A percentile compares a stretch with the other conserved stretches of the same genome.
Evolutionary conservation across 2,888 invertebrate species (phyloP).

Genomic region (Slavum lentiscoides): DNA sequence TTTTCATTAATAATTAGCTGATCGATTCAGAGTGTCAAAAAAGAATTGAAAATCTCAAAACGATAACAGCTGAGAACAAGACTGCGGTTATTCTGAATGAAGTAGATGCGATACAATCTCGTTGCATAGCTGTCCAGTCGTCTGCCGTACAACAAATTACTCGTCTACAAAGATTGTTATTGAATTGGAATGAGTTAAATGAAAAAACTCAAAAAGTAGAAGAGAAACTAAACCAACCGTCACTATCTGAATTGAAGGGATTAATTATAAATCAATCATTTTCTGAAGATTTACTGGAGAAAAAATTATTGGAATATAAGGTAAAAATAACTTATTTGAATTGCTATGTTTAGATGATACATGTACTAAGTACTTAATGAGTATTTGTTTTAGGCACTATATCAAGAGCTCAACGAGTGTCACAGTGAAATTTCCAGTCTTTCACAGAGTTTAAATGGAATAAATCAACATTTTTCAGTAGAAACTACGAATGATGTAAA

Average conservation of each 20-base stretch:
- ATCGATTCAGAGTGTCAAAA: constrained; percentile 79
- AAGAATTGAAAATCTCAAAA: constrained; percentile 74
- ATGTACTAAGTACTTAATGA: background rate
- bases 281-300: constrained; percentile 49
- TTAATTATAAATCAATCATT: constrained; percentile 40
- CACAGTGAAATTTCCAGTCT: constrained; percentile 46
- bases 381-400: constrained; percentile 28
- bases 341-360: background rate
- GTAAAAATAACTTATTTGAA: constrained; percentile 26
- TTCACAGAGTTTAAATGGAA: constrained; percentile 25
- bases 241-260: constrained; percentile 27
- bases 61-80: constrained; percentile 73
- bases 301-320: constrained; percentile 54
- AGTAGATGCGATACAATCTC: constrained; percentile 67
- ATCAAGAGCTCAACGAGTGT: constrained; percentile 40
- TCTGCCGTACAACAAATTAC: constrained; percentile 76
- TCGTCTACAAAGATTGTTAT: constrained; percentile 77
- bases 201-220: constrained; percentile 75
- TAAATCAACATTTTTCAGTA: constrained; percentile 29
- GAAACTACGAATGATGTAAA: constrained; percentile 44
- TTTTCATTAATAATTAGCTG: constrained; percentile 21
- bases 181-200: constrained; percentile 82
- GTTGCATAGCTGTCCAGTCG: constrained; percentile 82
- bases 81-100: constrained; percentile 74
- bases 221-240: constrained; percentile 71